Conservation (phyloP, 2,888 invertebrate genomes). For the Drosophila leonis region DNA sequence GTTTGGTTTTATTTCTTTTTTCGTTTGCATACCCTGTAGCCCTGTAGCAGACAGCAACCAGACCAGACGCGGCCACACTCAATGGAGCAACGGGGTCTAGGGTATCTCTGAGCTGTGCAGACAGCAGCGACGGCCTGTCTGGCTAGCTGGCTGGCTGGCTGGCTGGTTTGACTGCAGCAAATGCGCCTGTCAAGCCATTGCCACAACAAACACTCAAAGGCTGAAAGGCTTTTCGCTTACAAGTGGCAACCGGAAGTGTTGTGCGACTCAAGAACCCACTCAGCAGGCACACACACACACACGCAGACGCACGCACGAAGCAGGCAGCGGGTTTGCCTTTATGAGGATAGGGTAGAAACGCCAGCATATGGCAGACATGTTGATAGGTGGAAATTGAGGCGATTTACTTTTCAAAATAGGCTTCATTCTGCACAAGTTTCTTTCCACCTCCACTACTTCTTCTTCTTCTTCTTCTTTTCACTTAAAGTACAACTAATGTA, state of each 20-base stretch:
- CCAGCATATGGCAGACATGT: constrained; percentile 72
- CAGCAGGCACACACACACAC: constrained; percentile 49
- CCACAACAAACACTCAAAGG: constrained; percentile 75
- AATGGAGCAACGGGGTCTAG: neutral
- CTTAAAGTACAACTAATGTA: constrained; percentile 25
- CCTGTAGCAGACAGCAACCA: neutral
- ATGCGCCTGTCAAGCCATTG: constrained; percentile 58
- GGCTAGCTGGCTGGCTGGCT: constrained; percentile 3
- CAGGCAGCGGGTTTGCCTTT: neutral
- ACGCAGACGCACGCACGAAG: constrained; percentile 6
- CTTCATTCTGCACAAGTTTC: constrained; percentile 38
- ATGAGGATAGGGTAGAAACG: constrained; percentile 4
- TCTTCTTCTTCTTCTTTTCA: neutral
- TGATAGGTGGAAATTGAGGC: constrained; percentile 80
- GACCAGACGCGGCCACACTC: neutral
- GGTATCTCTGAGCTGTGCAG: constrained; percentile 3
- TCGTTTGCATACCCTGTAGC: constrained; percentile 33
- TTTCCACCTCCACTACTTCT: neutral
- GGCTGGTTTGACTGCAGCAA: constrained; percentile 33
- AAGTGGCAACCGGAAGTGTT: constrained; percentile 81
- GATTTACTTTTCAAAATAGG: constrained; percentile 72
- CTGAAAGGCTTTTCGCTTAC: constrained; percentile 79
- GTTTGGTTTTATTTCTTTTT: constrained; percentile 50
- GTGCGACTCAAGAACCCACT: constrained; percentile 78
- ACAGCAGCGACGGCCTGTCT: neutral